Evolutionary conservation across 2,797 vertebrate genomes (phyloP).

Genomic region (Natrix natrix): DNA sequence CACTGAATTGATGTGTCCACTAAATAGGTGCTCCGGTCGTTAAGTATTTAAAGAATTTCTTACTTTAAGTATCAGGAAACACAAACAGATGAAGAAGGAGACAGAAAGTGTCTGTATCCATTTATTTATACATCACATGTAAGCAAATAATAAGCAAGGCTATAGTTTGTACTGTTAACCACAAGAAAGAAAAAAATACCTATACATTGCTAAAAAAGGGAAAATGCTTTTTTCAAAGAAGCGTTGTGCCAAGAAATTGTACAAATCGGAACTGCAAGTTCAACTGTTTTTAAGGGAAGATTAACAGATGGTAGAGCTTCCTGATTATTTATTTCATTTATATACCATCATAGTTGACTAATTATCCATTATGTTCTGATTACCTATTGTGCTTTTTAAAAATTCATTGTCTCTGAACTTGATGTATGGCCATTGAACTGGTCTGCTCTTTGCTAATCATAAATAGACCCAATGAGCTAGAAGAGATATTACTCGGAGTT

Average conservation of each 20-base stretch:
- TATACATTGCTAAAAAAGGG: background rate
- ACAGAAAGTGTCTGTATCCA: constrained; percentile 18
- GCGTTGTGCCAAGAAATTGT: background rate
- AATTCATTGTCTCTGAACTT: constrained; percentile 1
- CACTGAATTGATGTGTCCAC: constrained; percentile 53
- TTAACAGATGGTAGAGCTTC: rapidly evolving
- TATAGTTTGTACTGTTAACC: background rate
- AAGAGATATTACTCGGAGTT: constrained; percentile 39
- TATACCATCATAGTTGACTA: background rate
- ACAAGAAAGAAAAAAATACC: background rate
- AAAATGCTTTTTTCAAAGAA: background rate
- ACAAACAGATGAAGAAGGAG: constrained; percentile 3
- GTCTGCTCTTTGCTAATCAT: constrained; percentile 36
- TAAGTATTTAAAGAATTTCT: constrained; percentile 60
- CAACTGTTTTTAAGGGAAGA: background rate
- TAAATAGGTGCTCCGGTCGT: constrained; percentile 55
- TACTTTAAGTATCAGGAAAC: constrained; percentile 33
- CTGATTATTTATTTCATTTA: background rate
- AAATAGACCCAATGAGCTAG: constrained; percentile 47
- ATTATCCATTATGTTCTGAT: background rate
- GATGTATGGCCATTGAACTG: constrained; percentile 23
- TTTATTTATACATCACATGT: constrained; percentile 10
- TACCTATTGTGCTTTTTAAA: background rate
- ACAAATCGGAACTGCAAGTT: background rate
- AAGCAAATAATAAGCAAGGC: rapidly evolving